Evolutionary conservation across 2,888 invertebrate genomes (phyloP).

Genomic region (Zhuqinia jingwanae): DNA sequence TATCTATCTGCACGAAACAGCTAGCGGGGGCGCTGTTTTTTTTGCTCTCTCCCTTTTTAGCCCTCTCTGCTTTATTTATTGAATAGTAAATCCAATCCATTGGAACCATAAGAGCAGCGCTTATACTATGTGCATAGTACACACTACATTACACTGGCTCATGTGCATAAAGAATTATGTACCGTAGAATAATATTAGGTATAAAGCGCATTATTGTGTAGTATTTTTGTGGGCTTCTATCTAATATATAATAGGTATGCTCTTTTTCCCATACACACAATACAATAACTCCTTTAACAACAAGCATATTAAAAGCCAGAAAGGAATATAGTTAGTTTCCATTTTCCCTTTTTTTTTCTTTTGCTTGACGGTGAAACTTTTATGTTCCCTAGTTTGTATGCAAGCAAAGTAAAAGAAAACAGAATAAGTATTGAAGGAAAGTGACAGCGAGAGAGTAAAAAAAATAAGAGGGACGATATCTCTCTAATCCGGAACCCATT

Average conservation of each 20-base stretch:
- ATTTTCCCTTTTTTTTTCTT: constrained; percentile 2
- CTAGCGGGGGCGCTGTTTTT: constrained; percentile 5
- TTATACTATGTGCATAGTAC: too few species aligned
- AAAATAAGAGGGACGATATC: constrained; percentile 59
- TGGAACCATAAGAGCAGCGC: constrained; percentile 29
- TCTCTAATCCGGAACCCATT: constrained; percentile 72
- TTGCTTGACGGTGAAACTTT: neutral
- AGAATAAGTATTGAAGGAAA: constrained; percentile 31
- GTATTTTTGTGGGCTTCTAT: constrained; percentile 29
- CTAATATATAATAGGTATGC: too few species aligned
- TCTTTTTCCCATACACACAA: neutral
- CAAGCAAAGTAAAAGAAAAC: constrained; percentile 32
- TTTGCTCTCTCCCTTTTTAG: neutral
- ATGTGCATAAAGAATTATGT: constrained; percentile 61
- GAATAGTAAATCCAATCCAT: constrained; percentile 16
- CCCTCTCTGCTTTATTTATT: neutral
- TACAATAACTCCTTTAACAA: constrained; percentile 36
- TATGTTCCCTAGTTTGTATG: constrained; percentile 26
- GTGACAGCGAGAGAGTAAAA: constrained; percentile 45
- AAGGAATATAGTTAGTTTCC: constrained; percentile 16
- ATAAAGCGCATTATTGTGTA: constrained; percentile 57
- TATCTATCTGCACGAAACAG: constrained; percentile 66
- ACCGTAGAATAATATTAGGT: constrained; percentile 60
- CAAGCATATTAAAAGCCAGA: constrained; percentile 35
- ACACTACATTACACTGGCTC: neutral